A percentile compares a stretch with the other conserved stretches of the same genome.
Evolutionary conservation across 2,888 invertebrate genomes (phyloP).

Genomic region (Epinotia demarniana): DNA sequence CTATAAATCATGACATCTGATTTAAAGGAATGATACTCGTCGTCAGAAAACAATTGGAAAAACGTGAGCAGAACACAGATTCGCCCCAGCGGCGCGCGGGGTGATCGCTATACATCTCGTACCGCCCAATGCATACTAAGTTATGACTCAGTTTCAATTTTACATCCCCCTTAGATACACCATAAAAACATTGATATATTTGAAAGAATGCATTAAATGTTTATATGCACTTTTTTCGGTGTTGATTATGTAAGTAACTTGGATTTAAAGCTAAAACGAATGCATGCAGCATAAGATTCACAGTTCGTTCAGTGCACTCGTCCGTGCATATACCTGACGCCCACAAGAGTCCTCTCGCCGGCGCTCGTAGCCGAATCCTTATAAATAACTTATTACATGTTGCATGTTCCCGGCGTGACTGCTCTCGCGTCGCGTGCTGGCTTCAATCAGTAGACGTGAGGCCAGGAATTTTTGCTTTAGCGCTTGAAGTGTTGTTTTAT

Average conservation of each 20-base stretch:
- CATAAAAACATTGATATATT: constrained; percentile 58
- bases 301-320: constrained; percentile 18
- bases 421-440: constrained; percentile 54
- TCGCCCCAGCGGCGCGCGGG: constrained; percentile 58
- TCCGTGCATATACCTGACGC: constrained; percentile 36
- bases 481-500: background rate
- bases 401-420: constrained; percentile 53
- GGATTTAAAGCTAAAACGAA: constrained; percentile 21
- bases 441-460: constrained; percentile 49
- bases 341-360: constrained; percentile 40
- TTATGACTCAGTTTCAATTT: constrained; percentile 80
- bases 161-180: constrained; percentile 63
- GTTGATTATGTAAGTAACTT: constrained; percentile 11
- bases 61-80: constrained; percentile 77
- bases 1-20: constrained; percentile 77
- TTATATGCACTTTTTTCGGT: constrained; percentile 12
- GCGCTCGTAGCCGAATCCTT: constrained; percentile 56
- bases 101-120: constrained; percentile 73
- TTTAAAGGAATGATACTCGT: constrained; percentile 83
- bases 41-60: constrained; percentile 83
- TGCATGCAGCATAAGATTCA: constrained; percentile 24
- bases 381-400: constrained; percentile 73
- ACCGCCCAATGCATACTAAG: constrained; percentile 82
- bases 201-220: background rate
- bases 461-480: constrained; percentile 23